Conservation (phyloP, 2,113 vertebrate genomes). For the Larimichthys crocea region DNA sequence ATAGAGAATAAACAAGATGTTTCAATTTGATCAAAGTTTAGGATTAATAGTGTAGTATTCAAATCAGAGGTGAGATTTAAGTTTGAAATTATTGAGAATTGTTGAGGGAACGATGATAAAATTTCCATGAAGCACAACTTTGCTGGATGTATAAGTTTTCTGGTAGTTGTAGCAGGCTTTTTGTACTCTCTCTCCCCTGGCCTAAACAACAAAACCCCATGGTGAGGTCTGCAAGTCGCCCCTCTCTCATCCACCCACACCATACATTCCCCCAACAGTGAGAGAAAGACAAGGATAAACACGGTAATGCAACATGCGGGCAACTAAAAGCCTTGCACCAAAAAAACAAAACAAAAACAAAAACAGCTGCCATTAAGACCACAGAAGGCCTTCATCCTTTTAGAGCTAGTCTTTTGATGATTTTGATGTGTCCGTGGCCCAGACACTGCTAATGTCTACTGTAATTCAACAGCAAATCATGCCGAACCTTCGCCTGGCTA, state of each 20-base stretch:
- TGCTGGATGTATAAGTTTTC: too few species aligned
- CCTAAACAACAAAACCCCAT: constrained; percentile 41
- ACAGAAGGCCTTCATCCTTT: constrained; percentile 60
- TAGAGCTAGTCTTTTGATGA: constrained; percentile 69
- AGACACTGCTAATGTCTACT: constrained; percentile 56
- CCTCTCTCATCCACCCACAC: constrained; percentile 49
- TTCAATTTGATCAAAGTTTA: neutral
- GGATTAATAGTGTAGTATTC: neutral
- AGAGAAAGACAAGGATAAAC: constrained; percentile 63
- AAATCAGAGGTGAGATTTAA: neutral
- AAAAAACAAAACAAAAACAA: neutral
- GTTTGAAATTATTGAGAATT: neutral
- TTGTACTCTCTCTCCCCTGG: constrained; percentile 2
- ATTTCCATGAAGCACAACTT: too few species aligned
- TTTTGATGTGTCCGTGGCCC: constrained; percentile 66
- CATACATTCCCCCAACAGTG: constrained; percentile 17
- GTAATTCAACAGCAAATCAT: constrained; percentile 63
- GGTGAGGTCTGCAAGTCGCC: constrained; percentile 35
- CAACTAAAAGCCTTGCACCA: constrained; percentile 63
- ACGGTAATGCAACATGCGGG: constrained; percentile 61
- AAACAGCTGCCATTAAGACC: constrained; percentile 59
- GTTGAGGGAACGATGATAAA: neutral
- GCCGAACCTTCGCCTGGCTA: constrained; percentile 51
- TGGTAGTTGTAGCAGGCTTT: constrained; percentile 4
- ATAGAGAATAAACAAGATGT: neutral